These are phyloP conservation scores for Melanostoma mellinum DNA, from an alignment of 2,888 invertebrate species.

Conservation along the genomic window DNA sequence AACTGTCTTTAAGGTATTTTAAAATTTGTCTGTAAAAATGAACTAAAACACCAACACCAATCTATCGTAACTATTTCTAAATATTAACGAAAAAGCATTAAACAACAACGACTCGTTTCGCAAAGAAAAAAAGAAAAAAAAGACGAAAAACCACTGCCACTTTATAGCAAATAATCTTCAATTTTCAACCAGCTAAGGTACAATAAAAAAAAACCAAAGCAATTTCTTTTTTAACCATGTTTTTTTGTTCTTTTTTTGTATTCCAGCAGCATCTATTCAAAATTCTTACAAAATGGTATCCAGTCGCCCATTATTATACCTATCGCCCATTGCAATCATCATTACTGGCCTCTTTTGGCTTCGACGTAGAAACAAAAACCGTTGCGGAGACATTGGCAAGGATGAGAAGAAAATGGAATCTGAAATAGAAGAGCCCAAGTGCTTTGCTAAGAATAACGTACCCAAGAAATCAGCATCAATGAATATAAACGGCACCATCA, in stretches of 20 bases:
- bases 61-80: too few relatives aligned
- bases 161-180: background rate
- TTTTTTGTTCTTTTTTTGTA: background rate
- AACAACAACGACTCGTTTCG: background rate
- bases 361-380: conserved; percentile 87
- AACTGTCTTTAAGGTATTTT: too few relatives aligned
- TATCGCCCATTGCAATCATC: conserved; percentile 91
- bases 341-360: conserved; percentile 91
- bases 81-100: too few relatives aligned
- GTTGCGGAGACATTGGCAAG: conserved; percentile 77
- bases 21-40: too few relatives aligned
- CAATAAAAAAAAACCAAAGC: background rate
- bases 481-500: conserved; percentile 76
- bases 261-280: conserved; percentile 75
- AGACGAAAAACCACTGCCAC: background rate
- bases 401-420: conserved; percentile 69
- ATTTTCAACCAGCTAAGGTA: background rate
- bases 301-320: conserved; percentile 89
- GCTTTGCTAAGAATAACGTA: conserved; percentile 63
- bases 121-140: conserved; percentile 20
- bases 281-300: conserved; percentile 86
- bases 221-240: background rate
- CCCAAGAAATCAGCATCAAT: conserved; percentile 74
- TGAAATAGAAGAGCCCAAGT: conserved; percentile 59
- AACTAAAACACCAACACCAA: too few relatives aligned